These are phyloP conservation scores for Didymodactylos carnosus DNA, from an alignment of 2,888 invertebrate genomes.

Conservation along the genomic window DNA sequence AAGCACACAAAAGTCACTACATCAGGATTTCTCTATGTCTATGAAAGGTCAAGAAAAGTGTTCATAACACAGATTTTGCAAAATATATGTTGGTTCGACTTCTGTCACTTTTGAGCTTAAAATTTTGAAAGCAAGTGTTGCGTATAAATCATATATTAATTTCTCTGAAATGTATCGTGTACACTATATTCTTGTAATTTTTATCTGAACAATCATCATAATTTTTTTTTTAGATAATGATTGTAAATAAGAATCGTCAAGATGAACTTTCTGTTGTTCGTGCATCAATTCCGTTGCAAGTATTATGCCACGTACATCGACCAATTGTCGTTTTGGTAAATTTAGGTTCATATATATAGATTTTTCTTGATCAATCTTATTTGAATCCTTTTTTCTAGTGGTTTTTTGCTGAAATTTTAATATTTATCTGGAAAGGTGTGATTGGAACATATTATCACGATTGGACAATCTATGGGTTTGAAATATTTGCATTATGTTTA, in stretches of 20 bases:
- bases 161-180: too few relatives aligned
- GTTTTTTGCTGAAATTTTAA: background rate
- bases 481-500: background rate
- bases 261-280: background rate
- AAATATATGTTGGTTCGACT: too few relatives aligned
- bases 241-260: too few relatives aligned
- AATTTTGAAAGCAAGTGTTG: background rate
- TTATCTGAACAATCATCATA: too few relatives aligned
- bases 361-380: background rate
- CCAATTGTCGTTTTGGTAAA: background rate
- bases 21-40: too few relatives aligned
- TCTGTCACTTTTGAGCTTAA: too few relatives aligned
- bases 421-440: background rate
- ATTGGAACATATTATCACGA: background rate
- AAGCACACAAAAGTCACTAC: too few relatives aligned
- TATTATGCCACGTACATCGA: background rate
- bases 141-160: too few relatives aligned
- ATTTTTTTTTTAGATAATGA: too few relatives aligned
- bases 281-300: background rate
- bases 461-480: background rate
- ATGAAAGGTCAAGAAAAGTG: too few relatives aligned
- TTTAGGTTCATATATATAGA: background rate
- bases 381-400: background rate
- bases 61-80: too few relatives aligned
- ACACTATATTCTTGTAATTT: too few relatives aligned